Evolutionary conservation across 2,888 invertebrate genomes (phyloP), one percentile per base, ranked within the genome.

Genomic region (Epinotia nisella): DNA sequence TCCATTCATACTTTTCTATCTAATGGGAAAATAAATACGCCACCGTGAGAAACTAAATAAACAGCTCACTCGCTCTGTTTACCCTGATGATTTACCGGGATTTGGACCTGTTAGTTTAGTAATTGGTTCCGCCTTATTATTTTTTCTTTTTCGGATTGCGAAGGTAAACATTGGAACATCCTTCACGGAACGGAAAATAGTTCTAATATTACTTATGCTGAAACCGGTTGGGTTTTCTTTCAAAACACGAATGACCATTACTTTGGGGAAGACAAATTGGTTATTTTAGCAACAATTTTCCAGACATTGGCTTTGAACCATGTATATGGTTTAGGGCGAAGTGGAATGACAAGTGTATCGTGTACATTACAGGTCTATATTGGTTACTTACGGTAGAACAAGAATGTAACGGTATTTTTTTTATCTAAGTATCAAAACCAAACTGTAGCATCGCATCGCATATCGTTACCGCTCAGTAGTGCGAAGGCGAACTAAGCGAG

Each of bases 31-130:
- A 72, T 72, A 72, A 72, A 72, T 61, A 72, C 61, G 61, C 69
- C 53, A 64, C 64, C 69, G 73, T 73, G 73, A 73, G 73, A 73
- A 72, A 73, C 73, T 68, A 73, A 73, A 69, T 64, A 73, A 53
- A 73, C 64, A 68, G 64, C 68, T 64, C 64, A 64, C 62, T 39
- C 69, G 62, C 35, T 58, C 58, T 69, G 73, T 73, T 73, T 73
- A 64, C 58, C 41, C 53, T n/a, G 64, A 68, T 69, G 53, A 69
- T 73, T 73, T 62, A 68, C 72, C 56, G 72, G 72, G 62, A 72
- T 72, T 71, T 68, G 53, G 67, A 62, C 67, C 67, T 72, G 72
- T 68, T 72, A 62, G 72, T 67, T 68, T 62, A 68, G 72, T 72
- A 68, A 72, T 72, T 56, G 61, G 67, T 72, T 41, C 56, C 56